Percentiles rank a stretch among this genome's conserved stretches.
Conservation (phyloP, 2,888 invertebrate species). For the Agrochola circellaris region DNA sequence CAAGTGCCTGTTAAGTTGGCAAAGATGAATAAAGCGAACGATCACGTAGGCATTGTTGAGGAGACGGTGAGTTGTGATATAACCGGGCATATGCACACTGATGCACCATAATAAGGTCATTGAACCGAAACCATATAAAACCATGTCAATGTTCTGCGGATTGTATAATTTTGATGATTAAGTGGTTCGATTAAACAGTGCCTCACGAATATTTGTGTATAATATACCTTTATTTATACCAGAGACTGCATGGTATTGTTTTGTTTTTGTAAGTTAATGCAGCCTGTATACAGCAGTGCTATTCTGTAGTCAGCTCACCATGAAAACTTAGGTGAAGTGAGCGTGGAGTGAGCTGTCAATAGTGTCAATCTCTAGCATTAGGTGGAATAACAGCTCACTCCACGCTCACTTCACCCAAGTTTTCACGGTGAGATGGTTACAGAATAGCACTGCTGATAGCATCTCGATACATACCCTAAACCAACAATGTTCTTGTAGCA, state of each 20-base stretch:
- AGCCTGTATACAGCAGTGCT: background rate
- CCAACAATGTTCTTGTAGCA: background rate
- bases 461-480: slow-evolving; percentile 15
- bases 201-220: background rate
- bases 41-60: slow-evolving; percentile 32
- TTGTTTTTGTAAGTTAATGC: background rate
- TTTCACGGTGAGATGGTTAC: too few relatives aligned
- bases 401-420: too few relatives aligned
- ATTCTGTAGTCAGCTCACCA: too few relatives aligned
- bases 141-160: background rate
- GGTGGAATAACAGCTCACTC: too few relatives aligned
- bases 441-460: too few relatives aligned
- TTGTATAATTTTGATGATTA: slow-evolving; percentile 6
- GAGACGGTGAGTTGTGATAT: slow-evolving; percentile 14
- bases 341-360: too few relatives aligned
- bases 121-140: slow-evolving; percentile 20
- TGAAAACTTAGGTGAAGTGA: too few relatives aligned
- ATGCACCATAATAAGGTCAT: slow-evolving; percentile 30
- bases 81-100: slow-evolving; percentile 1
- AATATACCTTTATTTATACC: background rate
- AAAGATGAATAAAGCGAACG: slow-evolving; percentile 29
- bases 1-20: slow-evolving; percentile 18
- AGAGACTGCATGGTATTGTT: background rate
- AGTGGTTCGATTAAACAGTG: background rate
- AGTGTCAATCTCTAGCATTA: too few relatives aligned